phyloP scores from a whole-genome alignment of 2,113 vertebrate genomes.

The Tor tambroides region DNA sequence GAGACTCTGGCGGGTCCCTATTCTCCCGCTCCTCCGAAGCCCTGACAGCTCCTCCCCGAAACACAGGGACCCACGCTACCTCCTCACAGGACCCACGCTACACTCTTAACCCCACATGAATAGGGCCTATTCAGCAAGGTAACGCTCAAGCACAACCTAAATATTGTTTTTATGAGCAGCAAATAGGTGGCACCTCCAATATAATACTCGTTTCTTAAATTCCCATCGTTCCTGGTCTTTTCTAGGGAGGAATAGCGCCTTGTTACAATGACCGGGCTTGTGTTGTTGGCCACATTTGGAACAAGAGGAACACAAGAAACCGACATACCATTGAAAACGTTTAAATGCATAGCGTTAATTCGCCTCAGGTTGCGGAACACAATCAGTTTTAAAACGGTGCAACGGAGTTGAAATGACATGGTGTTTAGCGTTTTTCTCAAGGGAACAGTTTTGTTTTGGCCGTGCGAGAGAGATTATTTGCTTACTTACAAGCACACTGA shows the following conservation, averaged over 20 bases:
- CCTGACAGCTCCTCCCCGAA: constrained; percentile 79
- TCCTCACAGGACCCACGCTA: constrained; percentile 76
- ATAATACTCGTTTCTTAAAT: constrained; percentile 79
- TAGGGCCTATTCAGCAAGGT: constrained; percentile 81
- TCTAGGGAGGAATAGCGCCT: constrained; percentile 4
- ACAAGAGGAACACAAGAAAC: constrained; percentile 51
- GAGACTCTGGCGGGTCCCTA: constrained; percentile 80
- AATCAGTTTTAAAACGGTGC: constrained; percentile 50
- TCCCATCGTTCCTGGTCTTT: constrained; percentile 74
- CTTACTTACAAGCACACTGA: background rate
- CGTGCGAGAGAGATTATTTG: constrained; percentile 14
- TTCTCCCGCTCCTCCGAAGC: constrained; percentile 75
- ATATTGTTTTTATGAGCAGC: constrained; percentile 88
- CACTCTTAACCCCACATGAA: constrained; percentile 83
- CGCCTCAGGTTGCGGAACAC: constrained; percentile 52
- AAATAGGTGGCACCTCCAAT: constrained; percentile 83
- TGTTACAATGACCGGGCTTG: constrained; percentile 62
- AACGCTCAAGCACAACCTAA: constrained; percentile 84
- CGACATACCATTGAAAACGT: constrained; percentile 42
- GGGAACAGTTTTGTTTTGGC: constrained; percentile 35
- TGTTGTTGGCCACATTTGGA: constrained; percentile 48
- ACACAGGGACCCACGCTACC: constrained; percentile 80
- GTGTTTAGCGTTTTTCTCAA: constrained; percentile 25
- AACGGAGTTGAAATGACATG: constrained; percentile 47
- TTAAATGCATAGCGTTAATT: constrained; percentile 58